Percentiles rank a stretch among this genome's conserved stretches.
phyloP scores from a whole-genome alignment of 2,113 vertebrate genomes.

The Pionites leucogaster region DNA sequence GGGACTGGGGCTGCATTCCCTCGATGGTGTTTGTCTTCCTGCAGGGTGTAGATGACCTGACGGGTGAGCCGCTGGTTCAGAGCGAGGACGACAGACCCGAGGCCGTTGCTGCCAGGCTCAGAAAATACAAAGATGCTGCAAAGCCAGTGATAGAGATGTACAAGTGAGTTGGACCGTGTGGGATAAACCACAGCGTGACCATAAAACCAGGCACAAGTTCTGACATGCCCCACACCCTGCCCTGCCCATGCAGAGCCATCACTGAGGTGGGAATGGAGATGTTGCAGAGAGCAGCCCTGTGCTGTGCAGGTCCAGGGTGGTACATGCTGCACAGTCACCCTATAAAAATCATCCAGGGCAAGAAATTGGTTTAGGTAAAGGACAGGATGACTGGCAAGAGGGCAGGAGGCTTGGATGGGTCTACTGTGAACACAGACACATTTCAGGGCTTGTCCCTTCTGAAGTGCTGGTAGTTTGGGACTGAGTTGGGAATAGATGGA shows the following conservation, averaged over 20 bases:
- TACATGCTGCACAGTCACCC: not conserved
- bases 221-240: not conserved
- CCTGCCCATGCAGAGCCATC: not conserved
- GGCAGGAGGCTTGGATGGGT: not conserved
- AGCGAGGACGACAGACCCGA: constrained; percentile 90
- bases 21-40: not conserved
- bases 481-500: not conserved
- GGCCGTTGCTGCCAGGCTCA: constrained; percentile 85
- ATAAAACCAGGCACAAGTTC: not conserved
- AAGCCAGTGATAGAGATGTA: constrained; percentile 94
- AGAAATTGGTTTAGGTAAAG: not conserved
- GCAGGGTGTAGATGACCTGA: constrained; percentile 91
- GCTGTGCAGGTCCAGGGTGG: not conserved
- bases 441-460: not conserved
- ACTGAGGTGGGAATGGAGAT: not conserved
- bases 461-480: no score
- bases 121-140: constrained; percentile 93
- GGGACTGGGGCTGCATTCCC: not conserved
- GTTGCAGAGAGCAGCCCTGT: not conserved
- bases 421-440: accelerated
- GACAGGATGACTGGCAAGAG: not conserved
- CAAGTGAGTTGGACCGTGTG: constrained; percentile 77
- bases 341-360: not conserved
- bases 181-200: not conserved
- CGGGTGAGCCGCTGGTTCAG: constrained; percentile 88